These are phyloP conservation scores for Folsomia candida DNA, from an alignment of 2,888 invertebrate genomes.

Conservation along the genomic window DNA sequence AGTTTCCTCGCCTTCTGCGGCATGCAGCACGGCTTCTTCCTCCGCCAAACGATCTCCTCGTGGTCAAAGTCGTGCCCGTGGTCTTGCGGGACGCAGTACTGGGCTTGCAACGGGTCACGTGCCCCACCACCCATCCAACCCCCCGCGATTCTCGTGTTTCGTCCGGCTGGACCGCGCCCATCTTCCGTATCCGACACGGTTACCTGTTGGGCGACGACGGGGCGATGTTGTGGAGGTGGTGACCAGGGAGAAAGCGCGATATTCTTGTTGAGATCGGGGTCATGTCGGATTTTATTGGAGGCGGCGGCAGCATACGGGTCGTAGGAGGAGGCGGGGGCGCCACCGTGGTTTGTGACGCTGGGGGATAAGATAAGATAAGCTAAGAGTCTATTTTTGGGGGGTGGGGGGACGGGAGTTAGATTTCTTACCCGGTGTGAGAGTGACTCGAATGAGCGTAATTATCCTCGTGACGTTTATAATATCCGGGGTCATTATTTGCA, in stretches of 20 bases:
- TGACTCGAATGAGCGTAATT: too few relatives aligned
- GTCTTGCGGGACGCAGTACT: slow-evolving; percentile 19
- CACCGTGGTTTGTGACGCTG: too few relatives aligned
- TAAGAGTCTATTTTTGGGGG: too few relatives aligned
- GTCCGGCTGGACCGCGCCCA: neutral
- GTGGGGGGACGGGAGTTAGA: too few relatives aligned
- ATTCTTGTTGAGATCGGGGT: too few relatives aligned
- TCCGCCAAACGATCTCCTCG: slow-evolving; percentile 3
- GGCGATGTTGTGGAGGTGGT: neutral
- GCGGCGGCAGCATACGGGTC: too few relatives aligned
- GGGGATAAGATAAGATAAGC: too few relatives aligned
- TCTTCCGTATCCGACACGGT: neutral
- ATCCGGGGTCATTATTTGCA: neutral
- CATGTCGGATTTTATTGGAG: too few relatives aligned
- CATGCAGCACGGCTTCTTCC: slow-evolving; percentile 16
- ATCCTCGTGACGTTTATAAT: neutral
- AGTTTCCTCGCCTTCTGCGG: slow-evolving; percentile 1
- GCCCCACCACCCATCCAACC: neutral
- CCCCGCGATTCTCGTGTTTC: neutral
- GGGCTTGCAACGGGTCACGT: neutral
- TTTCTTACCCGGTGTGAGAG: too few relatives aligned
- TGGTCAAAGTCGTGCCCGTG: neutral
- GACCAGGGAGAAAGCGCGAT: too few relatives aligned
- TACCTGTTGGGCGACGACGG: neutral
- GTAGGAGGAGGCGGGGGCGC: too few relatives aligned